phyloP scores from a whole-genome alignment of 1,140 invertebrate genomes.

The Drosophila sulfurigaster region DNA sequence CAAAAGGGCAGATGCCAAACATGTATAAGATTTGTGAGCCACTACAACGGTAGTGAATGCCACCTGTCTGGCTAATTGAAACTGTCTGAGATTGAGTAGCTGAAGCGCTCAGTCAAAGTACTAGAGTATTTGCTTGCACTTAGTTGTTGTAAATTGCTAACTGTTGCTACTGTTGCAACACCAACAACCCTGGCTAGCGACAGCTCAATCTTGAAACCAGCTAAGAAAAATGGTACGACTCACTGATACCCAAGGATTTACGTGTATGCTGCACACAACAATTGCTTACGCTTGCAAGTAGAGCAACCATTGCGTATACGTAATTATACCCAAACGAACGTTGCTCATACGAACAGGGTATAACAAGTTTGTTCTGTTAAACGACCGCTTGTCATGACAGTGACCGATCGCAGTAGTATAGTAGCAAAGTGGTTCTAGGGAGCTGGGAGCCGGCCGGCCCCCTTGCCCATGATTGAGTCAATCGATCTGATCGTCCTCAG shows the following conservation, averaged over 20 bases:
- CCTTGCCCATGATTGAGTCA: not conserved
- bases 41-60: constrained; percentile 9
- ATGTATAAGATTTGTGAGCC: constrained; percentile 8
- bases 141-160: constrained; percentile 43
- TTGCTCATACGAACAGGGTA: constrained; percentile 12
- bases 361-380: constrained; percentile 57
- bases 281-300: too few relatives aligned
- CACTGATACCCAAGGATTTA: not conserved
- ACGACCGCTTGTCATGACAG: constrained; percentile 60
- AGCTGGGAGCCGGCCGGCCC: constrained; percentile 31
- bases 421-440: not conserved
- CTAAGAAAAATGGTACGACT: not conserved
- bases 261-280: too few relatives aligned
- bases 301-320: too few relatives aligned
- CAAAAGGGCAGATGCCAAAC: not conserved
- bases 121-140: constrained; percentile 70
- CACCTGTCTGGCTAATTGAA: constrained; percentile 11
- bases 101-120: constrained; percentile 6
- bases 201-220: constrained; percentile 7
- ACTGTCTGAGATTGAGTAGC: constrained; percentile 6
- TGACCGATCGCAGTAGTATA: constrained; percentile 34
- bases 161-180: constrained; percentile 39
- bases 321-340: not conserved
- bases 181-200: constrained; percentile 8
- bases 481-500: constrained; percentile 15